phyloP scores from a whole-genome alignment of 2,888 invertebrate species.

The Drosophila seclusa region DNA sequence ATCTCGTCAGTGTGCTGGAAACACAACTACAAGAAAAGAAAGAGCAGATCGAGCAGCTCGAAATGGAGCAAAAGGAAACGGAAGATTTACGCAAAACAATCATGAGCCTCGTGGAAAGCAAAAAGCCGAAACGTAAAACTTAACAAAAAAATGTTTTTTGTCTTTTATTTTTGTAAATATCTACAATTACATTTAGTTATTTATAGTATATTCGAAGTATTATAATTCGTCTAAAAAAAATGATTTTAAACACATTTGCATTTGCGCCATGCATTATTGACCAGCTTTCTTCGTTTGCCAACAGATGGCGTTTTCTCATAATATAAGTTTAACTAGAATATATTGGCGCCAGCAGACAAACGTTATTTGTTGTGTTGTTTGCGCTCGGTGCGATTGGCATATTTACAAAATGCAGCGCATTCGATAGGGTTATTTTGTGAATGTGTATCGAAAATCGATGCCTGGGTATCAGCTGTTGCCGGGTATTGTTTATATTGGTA shows the following conservation, averaged over 20 bases:
- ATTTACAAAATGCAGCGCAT: neutral
- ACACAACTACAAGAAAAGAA: constrained; percentile 83
- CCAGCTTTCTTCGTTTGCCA: no score
- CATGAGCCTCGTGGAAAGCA: constrained; percentile 84
- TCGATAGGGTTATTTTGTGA: neutral
- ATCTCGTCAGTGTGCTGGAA: constrained; percentile 82
- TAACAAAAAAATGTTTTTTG: neutral
- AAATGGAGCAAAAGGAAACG: constrained; percentile 82
- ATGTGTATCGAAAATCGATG: constrained; percentile 2
- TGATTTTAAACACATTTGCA: neutral
- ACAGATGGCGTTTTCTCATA: no score
- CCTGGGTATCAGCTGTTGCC: constrained; percentile 46
- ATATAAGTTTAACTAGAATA: neutral
- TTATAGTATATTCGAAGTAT: neutral
- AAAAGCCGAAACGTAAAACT: constrained; percentile 83
- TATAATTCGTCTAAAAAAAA: neutral
- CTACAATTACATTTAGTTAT: neutral
- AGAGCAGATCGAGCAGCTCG: constrained; percentile 81
- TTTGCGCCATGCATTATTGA: no score
- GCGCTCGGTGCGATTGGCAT: neutral
- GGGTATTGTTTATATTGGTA: constrained; percentile 42
- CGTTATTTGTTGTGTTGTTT: neutral
- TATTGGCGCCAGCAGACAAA: constrained; percentile 16
- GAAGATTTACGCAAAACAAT: constrained; percentile 84
- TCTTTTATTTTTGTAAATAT: constrained; percentile 1